Base-by-base conservation (phyloP, 35 echinoderm and acorn worm species). In the Eucidaris tribuloides region DNA sequence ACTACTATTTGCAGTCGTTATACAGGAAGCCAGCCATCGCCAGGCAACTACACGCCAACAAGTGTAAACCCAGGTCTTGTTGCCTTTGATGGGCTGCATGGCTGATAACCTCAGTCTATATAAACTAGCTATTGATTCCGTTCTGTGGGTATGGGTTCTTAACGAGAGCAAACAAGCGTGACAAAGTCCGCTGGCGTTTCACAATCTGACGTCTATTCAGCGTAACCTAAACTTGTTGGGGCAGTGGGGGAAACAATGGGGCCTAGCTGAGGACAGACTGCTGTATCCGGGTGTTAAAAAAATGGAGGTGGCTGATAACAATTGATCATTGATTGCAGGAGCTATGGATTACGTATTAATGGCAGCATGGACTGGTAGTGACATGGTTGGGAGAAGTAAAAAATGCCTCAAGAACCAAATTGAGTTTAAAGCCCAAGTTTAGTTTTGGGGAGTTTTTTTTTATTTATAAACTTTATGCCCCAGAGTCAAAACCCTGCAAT, bases 41-140 rank as follows among this genome's bases (percentile, higher is more conserved):
- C 37, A 74, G 68, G 68, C 68, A 36, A 74, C 68, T 9, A 40
- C 38, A 74, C 68, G 68, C 68, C 68, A 74, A 74, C 68, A 74
- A 74, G 68, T 44, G 40, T 74, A 74, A 74, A 74, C 68, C 15
- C 34, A 20, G 28, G 28, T 19, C 68, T 25, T 74, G 68, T 74
- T 27, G 14, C 4, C 9, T 38, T 32, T 1, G 40, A 22, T 24
- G 41, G 3, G 22, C 37, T 42, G 5, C 37, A 74, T 0, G 37
- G 25, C 68, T 74, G 68, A 35, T 33, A 42, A 74, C 68, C 9
- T 40, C 30, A 68, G 9, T 38, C 64, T 68, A 28, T 59, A 72
- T 24, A n/a, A 74, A 74, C 36, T 74, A 40, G n/a, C n/a, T 40
- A 44, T 74, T 23, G 35, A 42, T 74, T 74, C 22, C 65, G 18